Evolutionary conservation across 2,113 vertebrate genomes (phyloP), one percentile per base, ranked within the genome.

Genomic region (Nicator chloris): DNA sequence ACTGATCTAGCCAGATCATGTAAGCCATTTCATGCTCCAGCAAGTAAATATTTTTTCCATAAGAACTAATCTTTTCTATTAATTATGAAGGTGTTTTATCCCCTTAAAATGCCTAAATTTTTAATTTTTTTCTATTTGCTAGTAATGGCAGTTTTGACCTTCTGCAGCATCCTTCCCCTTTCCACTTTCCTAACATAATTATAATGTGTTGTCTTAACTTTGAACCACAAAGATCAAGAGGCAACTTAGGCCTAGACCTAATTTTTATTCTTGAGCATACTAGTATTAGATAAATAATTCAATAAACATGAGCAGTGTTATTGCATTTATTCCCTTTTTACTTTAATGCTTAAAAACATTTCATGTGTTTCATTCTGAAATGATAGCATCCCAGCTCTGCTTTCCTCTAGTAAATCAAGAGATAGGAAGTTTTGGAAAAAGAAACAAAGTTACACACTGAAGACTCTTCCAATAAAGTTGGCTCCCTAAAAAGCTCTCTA

Each of bases 21-120:
- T 17, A 86, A 89, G n/a, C 15, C 42, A 83, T 65, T 76, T 68
- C 31, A 76, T 18, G 27, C 33, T 70, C 16, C 40, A 60, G 19
- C 19, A 89, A 81, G 37, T 28, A 45, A 27, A 4, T 79, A 11
- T 27, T 37, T 80, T 39, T 70, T 31, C 42, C 18, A 1, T 53
- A 76, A 49, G 3, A 76, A 17, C 8, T 40, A 47, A 45, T 44
- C 22, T 91, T 81, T 84, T 56, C 39, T 63, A 33, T 14, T 83
- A 78, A 83, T 53, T 66, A 44, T 22, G 16, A 83, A 18, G 6
- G 0, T 1, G 0, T 7, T 60, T 14, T 59, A 17, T 12, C 16
- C 21, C 31, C n/a, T 53, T 23, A 42, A 27, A 44, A 76, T n/a
- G 19, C 19, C 33, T 61, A n/a, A n/a, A n/a, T n/a, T n/a, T n/a